These are phyloP conservation scores for Philhelius pedissequus DNA, from an alignment of 2,888 invertebrate species.

Conservation along the genomic window DNA sequence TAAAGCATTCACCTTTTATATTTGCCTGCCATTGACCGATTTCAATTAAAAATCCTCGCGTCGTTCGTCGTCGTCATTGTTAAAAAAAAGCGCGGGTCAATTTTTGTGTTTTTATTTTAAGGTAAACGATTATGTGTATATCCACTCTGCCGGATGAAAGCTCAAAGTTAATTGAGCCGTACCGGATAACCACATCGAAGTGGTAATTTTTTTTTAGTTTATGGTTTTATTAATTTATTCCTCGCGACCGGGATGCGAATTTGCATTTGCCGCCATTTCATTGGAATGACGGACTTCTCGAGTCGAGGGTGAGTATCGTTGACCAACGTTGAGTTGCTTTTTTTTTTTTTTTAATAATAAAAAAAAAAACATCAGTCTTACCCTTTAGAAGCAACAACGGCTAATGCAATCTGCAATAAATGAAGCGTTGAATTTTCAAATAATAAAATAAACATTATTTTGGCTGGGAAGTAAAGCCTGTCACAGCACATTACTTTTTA, in stretches of 20 bases:
- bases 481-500: neutral
- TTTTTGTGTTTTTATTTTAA: neutral
- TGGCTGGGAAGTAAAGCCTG: constrained; percentile 8
- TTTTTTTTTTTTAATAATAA: constrained; percentile 7
- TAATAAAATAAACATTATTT: constrained; percentile 33
- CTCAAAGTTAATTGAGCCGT: constrained; percentile 64
- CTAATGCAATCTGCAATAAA: constrained; percentile 29
- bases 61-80: too few species aligned
- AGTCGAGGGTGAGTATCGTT: neutral
- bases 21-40: constrained; percentile 53
- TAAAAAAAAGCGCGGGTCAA: constrained; percentile 21
- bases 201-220: constrained; percentile 17
- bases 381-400: neutral
- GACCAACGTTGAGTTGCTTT: neutral
- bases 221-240: constrained; percentile 23
- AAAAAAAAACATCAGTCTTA: neutral
- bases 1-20: constrained; percentile 49
- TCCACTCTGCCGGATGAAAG: constrained; percentile 61
- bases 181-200: constrained; percentile 55
- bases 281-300: neutral
- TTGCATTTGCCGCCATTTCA: constrained; percentile 38
- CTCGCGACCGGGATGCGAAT: constrained; percentile 28
- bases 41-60: constrained; percentile 49
- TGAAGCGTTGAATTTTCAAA: constrained; percentile 44
- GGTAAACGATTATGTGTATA: constrained; percentile 55